Percentiles rank a stretch among this genome's conserved stretches.
Conservation (phyloP, 2,888 invertebrate genomes). For the Cataglyphis rosenhaueri region DNA sequence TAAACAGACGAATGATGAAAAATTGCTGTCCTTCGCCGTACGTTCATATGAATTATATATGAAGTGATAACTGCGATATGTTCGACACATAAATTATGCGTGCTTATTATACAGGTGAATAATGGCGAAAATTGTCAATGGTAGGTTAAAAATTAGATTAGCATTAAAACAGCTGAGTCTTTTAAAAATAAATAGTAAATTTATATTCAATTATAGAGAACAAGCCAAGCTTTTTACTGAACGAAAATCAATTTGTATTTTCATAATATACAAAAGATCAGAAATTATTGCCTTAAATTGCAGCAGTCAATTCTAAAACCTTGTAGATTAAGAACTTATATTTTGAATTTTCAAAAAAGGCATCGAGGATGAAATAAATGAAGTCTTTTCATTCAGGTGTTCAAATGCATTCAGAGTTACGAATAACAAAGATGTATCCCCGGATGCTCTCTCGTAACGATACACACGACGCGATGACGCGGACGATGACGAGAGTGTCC, state of each 20-base stretch:
- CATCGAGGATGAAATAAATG: neutral
- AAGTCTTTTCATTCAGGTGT: neutral
- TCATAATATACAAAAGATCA: neutral
- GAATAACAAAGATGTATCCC: slow-evolving; percentile 29
- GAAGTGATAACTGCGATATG: slow-evolving; percentile 13
- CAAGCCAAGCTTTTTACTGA: neutral
- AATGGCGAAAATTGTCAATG: neutral
- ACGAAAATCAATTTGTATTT: neutral
- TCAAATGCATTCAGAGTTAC: too few species aligned
- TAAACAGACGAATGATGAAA: slow-evolving; percentile 24
- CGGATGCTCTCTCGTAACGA: slow-evolving; percentile 40
- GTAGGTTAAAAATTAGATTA: neutral
- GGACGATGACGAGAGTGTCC: slow-evolving; percentile 41
- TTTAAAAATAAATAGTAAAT: neutral
- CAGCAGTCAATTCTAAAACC: neutral
- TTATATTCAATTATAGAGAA: neutral
- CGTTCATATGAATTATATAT: slow-evolving; percentile 28
- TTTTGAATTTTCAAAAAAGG: neutral
- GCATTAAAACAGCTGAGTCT: neutral
- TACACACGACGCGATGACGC: slow-evolving; percentile 34
- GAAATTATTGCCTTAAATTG: neutral
- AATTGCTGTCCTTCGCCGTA: neutral
- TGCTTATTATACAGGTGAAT: neutral
- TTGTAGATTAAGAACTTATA: neutral
- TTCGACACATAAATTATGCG: slow-evolving; percentile 31